A percentile compares a stretch with the other conserved stretches of the same genome.
These are phyloP conservation scores for Nibea albiflora DNA, from an alignment of 2,113 vertebrate genomes.

Conservation along the genomic window DNA sequence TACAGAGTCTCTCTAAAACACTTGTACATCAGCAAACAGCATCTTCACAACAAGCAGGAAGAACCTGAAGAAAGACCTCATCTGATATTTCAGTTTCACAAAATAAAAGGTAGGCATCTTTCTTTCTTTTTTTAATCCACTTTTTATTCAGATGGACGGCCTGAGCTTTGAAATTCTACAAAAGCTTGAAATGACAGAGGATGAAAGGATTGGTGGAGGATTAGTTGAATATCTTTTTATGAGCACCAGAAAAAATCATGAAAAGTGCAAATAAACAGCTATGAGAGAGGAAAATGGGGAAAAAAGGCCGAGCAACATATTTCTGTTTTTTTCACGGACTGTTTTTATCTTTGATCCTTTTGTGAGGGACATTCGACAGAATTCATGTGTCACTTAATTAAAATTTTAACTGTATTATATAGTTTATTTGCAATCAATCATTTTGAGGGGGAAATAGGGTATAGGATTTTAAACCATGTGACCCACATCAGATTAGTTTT, in stretches of 20 bases:
- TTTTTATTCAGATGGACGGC: not conserved
- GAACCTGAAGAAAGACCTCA: not conserved
- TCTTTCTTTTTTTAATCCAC: not conserved
- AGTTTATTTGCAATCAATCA: not conserved
- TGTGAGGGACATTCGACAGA: not conserved
- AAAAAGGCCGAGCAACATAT: not conserved
- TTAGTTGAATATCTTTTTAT: conserved; percentile 26
- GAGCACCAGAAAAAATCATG: not conserved
- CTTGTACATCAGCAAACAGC: conserved; percentile 30
- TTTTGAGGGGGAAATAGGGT: rapidly evolving
- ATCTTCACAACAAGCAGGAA: conserved; percentile 11
- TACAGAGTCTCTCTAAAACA: not conserved
- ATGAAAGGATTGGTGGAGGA: conserved; percentile 37
- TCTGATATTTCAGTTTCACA: not conserved
- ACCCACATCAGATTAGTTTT: conserved; percentile 23
- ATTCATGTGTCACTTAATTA: not conserved
- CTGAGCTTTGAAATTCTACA: not conserved
- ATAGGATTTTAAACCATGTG: not conserved
- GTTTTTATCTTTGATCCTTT: not conserved
- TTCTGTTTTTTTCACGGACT: not conserved
- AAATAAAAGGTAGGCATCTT: conserved; percentile 58
- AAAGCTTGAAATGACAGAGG: conserved; percentile 18
- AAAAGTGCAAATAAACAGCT: conserved; percentile 16
- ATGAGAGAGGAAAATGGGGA: not conserved
- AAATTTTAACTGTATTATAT: no score